A percentile compares a stretch with the other conserved stretches of the same genome.
These are phyloP conservation scores for Gastrophryne carolinensis DNA, from an alignment of 2,797 vertebrate genomes.

Conservation along the genomic window DNA sequence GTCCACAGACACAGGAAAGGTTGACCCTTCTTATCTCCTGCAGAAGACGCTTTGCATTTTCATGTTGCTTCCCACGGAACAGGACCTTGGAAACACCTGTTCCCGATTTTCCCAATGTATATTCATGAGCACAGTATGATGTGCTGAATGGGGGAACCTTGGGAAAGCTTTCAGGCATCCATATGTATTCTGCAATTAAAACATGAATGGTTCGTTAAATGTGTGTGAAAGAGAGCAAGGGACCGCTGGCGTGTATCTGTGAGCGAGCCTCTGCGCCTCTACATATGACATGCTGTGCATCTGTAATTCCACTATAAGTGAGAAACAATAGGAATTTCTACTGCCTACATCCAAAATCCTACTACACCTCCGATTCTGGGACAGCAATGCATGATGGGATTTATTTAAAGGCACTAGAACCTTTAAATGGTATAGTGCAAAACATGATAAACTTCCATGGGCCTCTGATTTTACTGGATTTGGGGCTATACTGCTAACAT, in stretches of 20 bases:
- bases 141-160: slow-evolving; percentile 42
- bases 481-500: too few species aligned
- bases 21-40: slow-evolving; percentile 51
- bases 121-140: slow-evolving; percentile 54
- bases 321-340: slow-evolving; percentile 22
- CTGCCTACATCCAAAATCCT: not conserved
- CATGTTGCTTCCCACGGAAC: slow-evolving; percentile 50
- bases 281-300: slow-evolving; percentile 35
- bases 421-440: too few species aligned
- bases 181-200: slow-evolving; percentile 53
- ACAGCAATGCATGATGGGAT: not conserved
- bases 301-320: slow-evolving; percentile 19
- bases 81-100: slow-evolving; percentile 51
- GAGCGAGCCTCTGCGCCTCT: slow-evolving; percentile 24
- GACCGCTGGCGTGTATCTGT: slow-evolving; percentile 11
- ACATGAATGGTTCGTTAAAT: slow-evolving; percentile 52
- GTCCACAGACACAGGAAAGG: slow-evolving; percentile 32
- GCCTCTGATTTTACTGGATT: too few species aligned
- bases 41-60: slow-evolving; percentile 49
- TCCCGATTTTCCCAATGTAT: slow-evolving; percentile 51
- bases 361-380: not conserved
- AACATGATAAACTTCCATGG: too few species aligned
- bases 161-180: slow-evolving; percentile 51
- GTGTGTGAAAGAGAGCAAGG: slow-evolving; percentile 45
- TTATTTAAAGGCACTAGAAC: too few species aligned